Evolutionary conservation across 2,113 vertebrate species (phyloP).

Genomic region (Cololabis saira): DNA sequence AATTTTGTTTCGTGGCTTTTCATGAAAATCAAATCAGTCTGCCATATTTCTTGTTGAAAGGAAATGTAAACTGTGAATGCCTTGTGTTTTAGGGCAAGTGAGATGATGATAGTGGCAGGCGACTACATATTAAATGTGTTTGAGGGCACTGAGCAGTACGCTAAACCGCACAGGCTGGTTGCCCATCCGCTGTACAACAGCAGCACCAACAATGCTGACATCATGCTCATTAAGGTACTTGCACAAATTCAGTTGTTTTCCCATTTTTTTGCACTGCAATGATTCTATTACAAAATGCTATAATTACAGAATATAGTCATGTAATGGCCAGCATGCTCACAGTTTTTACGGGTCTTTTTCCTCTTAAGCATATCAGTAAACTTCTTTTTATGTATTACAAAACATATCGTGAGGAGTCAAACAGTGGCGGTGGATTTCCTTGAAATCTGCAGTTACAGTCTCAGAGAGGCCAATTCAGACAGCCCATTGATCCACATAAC

Average conservation of each 20-base stretch:
- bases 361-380: too few species aligned
- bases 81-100: slow-evolving; percentile 62
- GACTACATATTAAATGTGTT: slow-evolving; percentile 75
- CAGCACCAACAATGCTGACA: slow-evolving; percentile 80
- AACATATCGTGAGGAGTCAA: too few species aligned
- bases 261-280: too few species aligned
- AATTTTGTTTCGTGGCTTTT: too few species aligned
- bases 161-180: slow-evolving; percentile 72
- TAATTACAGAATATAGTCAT: too few species aligned
- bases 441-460: too few species aligned
- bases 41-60: background rate
- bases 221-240: slow-evolving; percentile 86
- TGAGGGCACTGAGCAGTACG: slow-evolving; percentile 83
- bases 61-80: slow-evolving; percentile 7
- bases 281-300: too few species aligned
- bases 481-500: too few species aligned
- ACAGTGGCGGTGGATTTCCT: too few species aligned
- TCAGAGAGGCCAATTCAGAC: too few species aligned
- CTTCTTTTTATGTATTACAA: too few species aligned
- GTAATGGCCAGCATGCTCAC: background rate
- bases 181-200: slow-evolving; percentile 80
- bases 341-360: background rate
- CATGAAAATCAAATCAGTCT: background rate
- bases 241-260: too few species aligned
- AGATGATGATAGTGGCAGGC: slow-evolving; percentile 82